Evolutionary conservation across 1,140 invertebrate genomes (phyloP).

Genomic region (Tetramorium parvispinum): DNA sequence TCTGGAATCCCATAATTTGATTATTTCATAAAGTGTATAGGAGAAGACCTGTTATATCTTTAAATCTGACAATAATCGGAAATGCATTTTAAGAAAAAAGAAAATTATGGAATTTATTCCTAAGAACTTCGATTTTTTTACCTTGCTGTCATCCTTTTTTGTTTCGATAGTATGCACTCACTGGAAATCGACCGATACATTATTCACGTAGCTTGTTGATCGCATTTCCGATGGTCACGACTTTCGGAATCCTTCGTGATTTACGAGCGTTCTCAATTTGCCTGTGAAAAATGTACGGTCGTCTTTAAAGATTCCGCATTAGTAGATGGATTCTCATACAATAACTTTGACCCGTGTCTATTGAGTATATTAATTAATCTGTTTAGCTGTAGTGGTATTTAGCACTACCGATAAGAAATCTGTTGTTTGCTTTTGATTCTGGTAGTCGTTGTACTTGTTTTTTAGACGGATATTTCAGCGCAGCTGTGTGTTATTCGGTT

Average conservation of each 20-base stretch:
- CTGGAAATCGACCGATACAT: neutral
- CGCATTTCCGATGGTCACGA: neutral
- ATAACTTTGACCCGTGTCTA: neutral
- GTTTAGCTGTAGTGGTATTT: neutral
- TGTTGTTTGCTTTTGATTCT: conserved; percentile 44
- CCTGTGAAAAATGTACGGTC: neutral
- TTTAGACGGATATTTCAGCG: conserved; percentile 10
- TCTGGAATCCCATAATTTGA: neutral
- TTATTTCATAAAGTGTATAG: neutral
- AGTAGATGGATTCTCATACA: neutral
- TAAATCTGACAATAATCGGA: neutral
- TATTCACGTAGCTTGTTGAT: conserved; percentile 22
- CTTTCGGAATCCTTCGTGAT: conserved; percentile 15
- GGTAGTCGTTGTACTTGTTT: conserved; percentile 4
- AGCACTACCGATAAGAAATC: conserved; percentile 18
- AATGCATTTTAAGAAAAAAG: neutral
- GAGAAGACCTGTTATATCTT: neutral
- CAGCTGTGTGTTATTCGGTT: conserved; percentile 1
- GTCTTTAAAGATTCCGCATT: neutral
- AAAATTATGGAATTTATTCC: neutral
- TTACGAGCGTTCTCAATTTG: conserved; percentile 38
- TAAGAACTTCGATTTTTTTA: neutral
- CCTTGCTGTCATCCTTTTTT: neutral
- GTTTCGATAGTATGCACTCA: neutral
- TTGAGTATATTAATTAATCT: conserved; percentile 11